These are phyloP conservation scores for Regulus satrapa DNA, from an alignment of 2,113 vertebrate species.

Conservation along the genomic window DNA sequence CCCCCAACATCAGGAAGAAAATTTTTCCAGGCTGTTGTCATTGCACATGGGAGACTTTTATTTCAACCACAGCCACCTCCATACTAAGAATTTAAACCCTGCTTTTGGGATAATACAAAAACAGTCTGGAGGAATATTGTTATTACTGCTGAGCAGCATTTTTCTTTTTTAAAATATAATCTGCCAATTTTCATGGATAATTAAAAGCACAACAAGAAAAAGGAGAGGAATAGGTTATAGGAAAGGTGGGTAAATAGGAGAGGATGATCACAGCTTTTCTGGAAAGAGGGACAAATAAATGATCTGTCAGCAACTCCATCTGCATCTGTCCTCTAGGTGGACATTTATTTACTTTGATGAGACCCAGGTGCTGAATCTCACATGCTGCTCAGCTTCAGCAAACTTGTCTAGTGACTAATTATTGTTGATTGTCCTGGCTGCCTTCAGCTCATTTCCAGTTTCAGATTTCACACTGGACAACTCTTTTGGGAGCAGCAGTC, in stretches of 20 bases:
- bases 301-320: neutral
- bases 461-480: neutral
- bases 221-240: neutral
- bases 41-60: neutral
- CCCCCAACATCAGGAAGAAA: neutral
- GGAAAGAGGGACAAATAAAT: neutral
- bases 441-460: neutral
- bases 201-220: neutral
- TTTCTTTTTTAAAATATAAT: neutral
- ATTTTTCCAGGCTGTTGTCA: neutral
- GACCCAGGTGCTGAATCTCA: neutral
- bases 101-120: neutral
- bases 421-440: neutral
- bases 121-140: neutral
- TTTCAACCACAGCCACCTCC: neutral
- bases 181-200: neutral
- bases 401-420: neutral
- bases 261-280: neutral
- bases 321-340: neutral
- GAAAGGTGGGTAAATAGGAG: neutral
- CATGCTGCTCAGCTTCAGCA: neutral
- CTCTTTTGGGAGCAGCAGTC: neutral
- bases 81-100: neutral
- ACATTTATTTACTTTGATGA: neutral
- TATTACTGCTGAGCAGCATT: neutral